Base-by-base conservation (phyloP, 1,140 invertebrate genomes). In the Penaeus indicus region DNA sequence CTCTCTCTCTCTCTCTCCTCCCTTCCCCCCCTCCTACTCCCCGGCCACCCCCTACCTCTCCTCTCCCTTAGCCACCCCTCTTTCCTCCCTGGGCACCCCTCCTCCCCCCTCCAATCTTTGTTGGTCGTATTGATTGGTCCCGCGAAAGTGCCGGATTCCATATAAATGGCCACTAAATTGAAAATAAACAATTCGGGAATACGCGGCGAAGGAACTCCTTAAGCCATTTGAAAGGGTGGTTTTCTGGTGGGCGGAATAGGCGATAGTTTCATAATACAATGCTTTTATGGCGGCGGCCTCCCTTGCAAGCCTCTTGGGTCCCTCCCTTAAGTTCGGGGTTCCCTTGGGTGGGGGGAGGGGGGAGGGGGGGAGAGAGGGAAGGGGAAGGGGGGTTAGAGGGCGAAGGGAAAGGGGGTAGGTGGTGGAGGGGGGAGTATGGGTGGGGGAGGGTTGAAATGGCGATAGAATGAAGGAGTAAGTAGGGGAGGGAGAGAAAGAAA, bases 121-220 rank as follows among this genome's bases (percentile, higher is more conserved):
- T 90, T 78, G 89, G 67, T 60, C 63, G 78, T 85, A 90, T 90
- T 86, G 89, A 90, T 90, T 90, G 84, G 84, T 83, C 84, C 80
- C 80, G 25, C 84, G 67, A 86, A 86, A 90, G 89, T 84, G 84
- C 85, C 78, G 85, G 84, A 90, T 90, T 86, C 85, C 85, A 86
- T 90, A 90, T 90, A 90, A 90, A 90, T 90, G 89, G 89, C 80
- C 80, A 60, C 89, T 86, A 90, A 90, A 90, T 90, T 90, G 89
- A 90, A 90, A 90, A 90, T 90, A 90, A 90, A 90, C 89, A 90
- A 90, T 90, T 90, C 84, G 81, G 72, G 61, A 84, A 88, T 88
- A 84, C 87, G 87, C 62, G 75, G 87, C 81, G 87, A 88, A 80
- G 87, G 82, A 67, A 84, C 87, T 88, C 87, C 87, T 88, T 88